Evolutionary conservation across 1,140 invertebrate species (phyloP).

Genomic region (Aphaenogaster floridana): DNA sequence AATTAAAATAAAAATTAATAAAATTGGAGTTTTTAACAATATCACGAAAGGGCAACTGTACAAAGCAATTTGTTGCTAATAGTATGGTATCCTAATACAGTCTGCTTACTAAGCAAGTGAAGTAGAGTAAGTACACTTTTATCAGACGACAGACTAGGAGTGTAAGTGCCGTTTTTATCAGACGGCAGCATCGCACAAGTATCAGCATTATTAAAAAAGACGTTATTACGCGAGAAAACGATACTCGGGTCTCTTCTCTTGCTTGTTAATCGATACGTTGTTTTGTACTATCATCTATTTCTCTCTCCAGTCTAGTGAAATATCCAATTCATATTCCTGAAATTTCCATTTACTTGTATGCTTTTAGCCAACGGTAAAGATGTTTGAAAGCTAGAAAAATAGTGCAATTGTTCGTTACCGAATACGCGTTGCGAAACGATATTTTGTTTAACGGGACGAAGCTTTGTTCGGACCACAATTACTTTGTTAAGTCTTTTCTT

Average conservation of each 20-base stretch:
- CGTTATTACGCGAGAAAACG: background rate
- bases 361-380: background rate
- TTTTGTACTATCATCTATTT: background rate
- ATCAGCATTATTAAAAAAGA: constrained; percentile 10
- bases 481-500: constrained; percentile 10
- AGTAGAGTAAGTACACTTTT: background rate
- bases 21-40: constrained; percentile 9
- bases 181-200: constrained; percentile 3
- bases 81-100: background rate
- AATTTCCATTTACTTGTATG: background rate
- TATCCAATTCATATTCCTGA: background rate
- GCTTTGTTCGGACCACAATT: background rate
- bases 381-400: background rate
- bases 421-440: background rate
- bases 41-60: constrained; percentile 1
- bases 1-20: constrained; percentile 24
- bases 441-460: constrained; percentile 18
- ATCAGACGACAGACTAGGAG: background rate
- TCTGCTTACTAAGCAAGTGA: background rate
- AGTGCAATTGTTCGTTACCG: background rate
- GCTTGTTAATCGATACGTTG: background rate
- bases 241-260: background rate
- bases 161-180: constrained; percentile 16
- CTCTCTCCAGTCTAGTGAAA: background rate
- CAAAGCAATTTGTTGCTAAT: background rate